phyloP scores from a whole-genome alignment of 1,140 invertebrate genomes.

The Bursaphelenchus mucronatus region DNA sequence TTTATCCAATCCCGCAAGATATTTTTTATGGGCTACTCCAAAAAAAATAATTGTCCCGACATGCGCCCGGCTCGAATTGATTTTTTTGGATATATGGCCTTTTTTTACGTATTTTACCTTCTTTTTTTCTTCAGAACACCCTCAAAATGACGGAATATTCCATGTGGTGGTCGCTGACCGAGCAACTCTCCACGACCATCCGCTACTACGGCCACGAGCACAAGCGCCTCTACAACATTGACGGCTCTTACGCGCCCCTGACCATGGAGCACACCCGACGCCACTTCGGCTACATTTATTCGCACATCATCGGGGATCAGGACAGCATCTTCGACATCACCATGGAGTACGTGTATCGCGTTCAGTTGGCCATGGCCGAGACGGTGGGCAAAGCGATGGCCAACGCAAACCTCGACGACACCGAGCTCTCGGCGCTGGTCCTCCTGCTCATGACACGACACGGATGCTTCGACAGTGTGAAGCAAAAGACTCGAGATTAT shows the following conservation, averaged over 20 bases:
- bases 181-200: constrained; percentile 1
- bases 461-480: constrained; percentile 7
- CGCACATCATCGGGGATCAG: background rate
- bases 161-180: constrained; percentile 4
- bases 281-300: background rate
- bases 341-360: constrained; percentile 8
- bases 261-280: background rate
- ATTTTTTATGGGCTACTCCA: no score
- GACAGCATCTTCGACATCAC: background rate
- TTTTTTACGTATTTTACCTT: no score
- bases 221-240: constrained; percentile 16
- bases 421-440: constrained; percentile 4
- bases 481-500: background rate
- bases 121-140: constrained; percentile 1
- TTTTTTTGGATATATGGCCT: no score
- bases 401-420: constrained; percentile 11
- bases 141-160: constrained; percentile 10
- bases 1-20: no score
- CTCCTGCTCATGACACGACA: constrained; percentile 15
- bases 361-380: constrained; percentile 7
- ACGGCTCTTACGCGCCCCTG: constrained; percentile 9
- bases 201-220: constrained; percentile 11
- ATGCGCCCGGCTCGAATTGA: no score
- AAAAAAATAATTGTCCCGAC: no score
- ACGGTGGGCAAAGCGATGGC: background rate